These are phyloP conservation scores for Lasioglossum lativentre DNA, from an alignment of 2,888 invertebrate species.

Conservation along the genomic window DNA sequence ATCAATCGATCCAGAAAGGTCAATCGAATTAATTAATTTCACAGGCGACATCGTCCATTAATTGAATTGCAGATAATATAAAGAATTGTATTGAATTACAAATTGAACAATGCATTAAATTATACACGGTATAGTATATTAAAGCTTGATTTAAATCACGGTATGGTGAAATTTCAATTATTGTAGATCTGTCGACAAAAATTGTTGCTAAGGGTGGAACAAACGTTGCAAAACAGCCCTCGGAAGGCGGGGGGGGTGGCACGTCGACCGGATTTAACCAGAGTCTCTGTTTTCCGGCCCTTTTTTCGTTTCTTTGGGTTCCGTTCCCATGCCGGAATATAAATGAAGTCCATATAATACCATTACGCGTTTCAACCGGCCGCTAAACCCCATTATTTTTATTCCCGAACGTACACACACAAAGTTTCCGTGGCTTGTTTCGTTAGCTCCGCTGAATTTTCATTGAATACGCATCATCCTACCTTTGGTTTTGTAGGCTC, in stretches of 20 bases:
- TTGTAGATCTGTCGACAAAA: neutral
- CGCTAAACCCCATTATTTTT: constrained; percentile 47
- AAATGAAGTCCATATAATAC: constrained; percentile 70
- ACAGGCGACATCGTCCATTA: neutral
- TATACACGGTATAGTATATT: no score
- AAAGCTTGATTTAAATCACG: neutral
- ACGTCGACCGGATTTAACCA: neutral
- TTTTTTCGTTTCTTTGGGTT: constrained; percentile 33
- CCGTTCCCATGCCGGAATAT: constrained; percentile 56
- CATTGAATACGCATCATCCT: neutral
- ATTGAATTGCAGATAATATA: neutral
- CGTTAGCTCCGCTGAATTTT: neutral
- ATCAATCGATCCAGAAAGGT: neutral
- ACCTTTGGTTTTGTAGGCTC: neutral
- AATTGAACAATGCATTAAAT: no score
- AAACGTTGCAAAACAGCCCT: neutral
- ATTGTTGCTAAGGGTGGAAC: neutral
- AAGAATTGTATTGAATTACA: neutral
- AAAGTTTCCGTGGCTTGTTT: neutral
- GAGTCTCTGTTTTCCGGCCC: neutral
- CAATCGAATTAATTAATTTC: neutral
- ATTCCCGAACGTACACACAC: constrained; percentile 32
- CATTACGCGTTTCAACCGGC: constrained; percentile 53
- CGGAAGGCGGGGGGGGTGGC: neutral
- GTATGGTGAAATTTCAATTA: neutral